Percentiles rank a stretch among this genome's conserved stretches.
Evolutionary conservation across 2,888 invertebrate genomes (phyloP).

Genomic region (Sussaba pulchella): DNA sequence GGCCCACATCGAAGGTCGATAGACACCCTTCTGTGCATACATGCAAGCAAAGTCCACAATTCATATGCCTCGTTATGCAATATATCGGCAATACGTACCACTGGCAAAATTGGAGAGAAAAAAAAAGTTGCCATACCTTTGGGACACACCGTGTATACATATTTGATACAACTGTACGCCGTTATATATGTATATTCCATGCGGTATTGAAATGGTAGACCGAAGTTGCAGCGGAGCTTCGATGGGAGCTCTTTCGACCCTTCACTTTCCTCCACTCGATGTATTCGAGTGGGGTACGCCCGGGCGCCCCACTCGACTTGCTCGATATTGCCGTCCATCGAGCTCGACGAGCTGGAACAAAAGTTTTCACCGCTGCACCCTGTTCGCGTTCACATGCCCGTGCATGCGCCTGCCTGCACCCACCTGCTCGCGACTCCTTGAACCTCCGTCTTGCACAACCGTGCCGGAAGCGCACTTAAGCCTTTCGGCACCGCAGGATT

Average conservation of each 20-base stretch:
- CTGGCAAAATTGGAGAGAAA: too few species aligned
- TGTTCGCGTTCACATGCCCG: not conserved
- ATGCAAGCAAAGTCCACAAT: too few species aligned
- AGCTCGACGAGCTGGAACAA: slow-evolving; percentile 65
- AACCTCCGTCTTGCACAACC: slow-evolving; percentile 39
- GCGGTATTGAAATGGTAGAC: slow-evolving; percentile 23
- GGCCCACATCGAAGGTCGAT: too few species aligned
- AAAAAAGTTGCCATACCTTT: too few species aligned
- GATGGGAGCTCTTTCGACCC: slow-evolving; percentile 36
- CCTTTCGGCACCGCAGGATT: not conserved
- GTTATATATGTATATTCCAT: slow-evolving; percentile 16
- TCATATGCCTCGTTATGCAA: too few species aligned
- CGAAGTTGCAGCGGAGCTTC: slow-evolving; percentile 38
- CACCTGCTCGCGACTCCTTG: slow-evolving; percentile 37
- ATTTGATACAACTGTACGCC: slow-evolving; percentile 16
- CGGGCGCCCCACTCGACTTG: slow-evolving; percentile 56
- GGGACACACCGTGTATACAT: too few species aligned
- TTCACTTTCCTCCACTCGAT: slow-evolving; percentile 49
- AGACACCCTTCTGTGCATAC: too few species aligned
- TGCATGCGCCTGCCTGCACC: slow-evolving; percentile 4
- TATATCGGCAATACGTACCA: too few species aligned
- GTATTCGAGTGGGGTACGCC: slow-evolving; percentile 61
- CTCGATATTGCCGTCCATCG: slow-evolving; percentile 63
- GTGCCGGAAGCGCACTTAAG: slow-evolving; percentile 18
- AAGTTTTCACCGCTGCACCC: slow-evolving; percentile 54